Base-by-base conservation (phyloP, 2,113 vertebrate genomes). In the Thunnus thynnus region DNA sequence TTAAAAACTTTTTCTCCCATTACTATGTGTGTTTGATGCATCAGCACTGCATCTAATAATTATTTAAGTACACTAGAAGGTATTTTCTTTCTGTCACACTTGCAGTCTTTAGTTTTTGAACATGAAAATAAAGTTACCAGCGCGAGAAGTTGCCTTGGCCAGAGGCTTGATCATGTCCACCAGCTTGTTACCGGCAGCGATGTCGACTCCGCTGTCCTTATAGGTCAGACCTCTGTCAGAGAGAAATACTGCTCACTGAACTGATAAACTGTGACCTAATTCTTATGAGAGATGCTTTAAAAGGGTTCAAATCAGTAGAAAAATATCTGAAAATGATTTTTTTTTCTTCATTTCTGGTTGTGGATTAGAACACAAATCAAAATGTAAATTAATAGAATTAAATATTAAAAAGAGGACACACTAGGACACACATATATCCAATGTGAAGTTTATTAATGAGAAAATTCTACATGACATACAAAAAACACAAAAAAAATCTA, bases 181-280 rank as follows among this genome's bases (percentile, higher is more conserved):
- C 83, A 99, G 92, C 78, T 74, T 91, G 94, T 99, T 98, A 13
- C 97, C 98, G 25, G 98, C 97, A 25, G 92, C 94, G 32, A 99
- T 97, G 93, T 99, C 96, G 89, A 99, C 98, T 6, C 98, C 98
- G 5, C 98, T 97, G 86, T 96, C 97, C 90, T 97, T 99, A 76
- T 99, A 99, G 27, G 97, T 98, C 89, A 99, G 91, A 77, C 95
- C 94, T 89, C 98, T 99, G 94, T 55, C 75, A 91, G 83, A 87
- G 54, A 93, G 36, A 51, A 13, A 44, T 0, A 78, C 2, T 14
- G 18, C 22, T 60, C 63, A 74, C 48, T 44, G 16, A 17, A 3
- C 52, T 41, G 13, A 46, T 14, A 2, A 25, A 3, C 1, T 17
- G 17, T 7, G 14, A 57, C 11, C 2, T 30, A 17, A 52, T 36